A percentile compares a stretch with the other conserved stretches of the same genome.
Evolutionary conservation across 1,140 invertebrate species (phyloP).

Genomic region (Diuraphis noxia): DNA sequence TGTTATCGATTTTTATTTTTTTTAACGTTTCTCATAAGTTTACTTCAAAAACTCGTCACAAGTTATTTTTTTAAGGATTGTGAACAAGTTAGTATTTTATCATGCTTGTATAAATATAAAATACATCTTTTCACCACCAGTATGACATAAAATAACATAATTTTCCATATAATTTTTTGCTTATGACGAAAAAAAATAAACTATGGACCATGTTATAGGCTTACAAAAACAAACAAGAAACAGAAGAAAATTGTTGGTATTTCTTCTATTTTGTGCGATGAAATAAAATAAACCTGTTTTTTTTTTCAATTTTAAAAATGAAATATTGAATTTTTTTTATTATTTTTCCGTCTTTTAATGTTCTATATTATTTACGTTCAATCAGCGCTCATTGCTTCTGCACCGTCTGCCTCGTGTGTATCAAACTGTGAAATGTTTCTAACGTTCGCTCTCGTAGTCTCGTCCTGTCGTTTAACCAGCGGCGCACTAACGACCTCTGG

Average conservation of each 20-base stretch:
- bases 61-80: neutral
- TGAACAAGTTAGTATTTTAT: neutral
- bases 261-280: neutral
- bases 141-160: neutral
- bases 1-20: neutral
- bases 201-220: neutral
- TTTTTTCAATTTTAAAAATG: constrained; percentile 30
- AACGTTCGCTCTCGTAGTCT: neutral
- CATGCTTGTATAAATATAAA: neutral
- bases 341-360: constrained; percentile 31
- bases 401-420: constrained; percentile 8
- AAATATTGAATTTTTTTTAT: constrained; percentile 50
- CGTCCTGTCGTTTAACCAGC: neutral
- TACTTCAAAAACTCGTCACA: neutral
- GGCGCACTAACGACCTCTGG: neutral
- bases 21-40: neutral
- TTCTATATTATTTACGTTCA: constrained; percentile 49
- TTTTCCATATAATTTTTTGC: neutral
- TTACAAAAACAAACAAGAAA: neutral
- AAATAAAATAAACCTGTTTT: neutral
- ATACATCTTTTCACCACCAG: neutral
- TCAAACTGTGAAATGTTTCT: constrained; percentile 43
- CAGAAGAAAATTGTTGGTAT: neutral
- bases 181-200: neutral
- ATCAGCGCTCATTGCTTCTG: constrained; percentile 22